These are phyloP conservation scores for Chitala chitala DNA, from an alignment of 2,113 vertebrate species.

Conservation along the genomic window DNA sequence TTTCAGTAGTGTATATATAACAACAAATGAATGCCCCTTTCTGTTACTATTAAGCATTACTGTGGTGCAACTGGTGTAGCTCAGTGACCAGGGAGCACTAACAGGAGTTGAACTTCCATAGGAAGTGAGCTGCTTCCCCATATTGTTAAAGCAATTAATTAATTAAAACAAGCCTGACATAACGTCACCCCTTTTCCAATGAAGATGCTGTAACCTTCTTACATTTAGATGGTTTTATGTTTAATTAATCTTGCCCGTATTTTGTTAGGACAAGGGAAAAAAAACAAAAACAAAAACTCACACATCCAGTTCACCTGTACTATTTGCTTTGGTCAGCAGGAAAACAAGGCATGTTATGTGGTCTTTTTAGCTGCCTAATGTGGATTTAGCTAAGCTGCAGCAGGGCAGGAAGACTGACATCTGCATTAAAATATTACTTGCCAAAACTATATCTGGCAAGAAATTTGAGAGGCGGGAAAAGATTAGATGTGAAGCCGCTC, in stretches of 20 bases:
- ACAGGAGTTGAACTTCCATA: too few species aligned
- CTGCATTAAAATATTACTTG: slow-evolving; percentile 56
- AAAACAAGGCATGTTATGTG: slow-evolving; percentile 11
- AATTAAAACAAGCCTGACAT: too few species aligned
- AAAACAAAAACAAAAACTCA: not conserved
- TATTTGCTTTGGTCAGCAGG: not conserved
- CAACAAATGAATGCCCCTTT: slow-evolving; percentile 5
- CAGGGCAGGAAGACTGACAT: slow-evolving; percentile 56
- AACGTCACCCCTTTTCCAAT: too few species aligned
- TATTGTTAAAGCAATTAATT: not conserved
- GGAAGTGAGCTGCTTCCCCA: not conserved
- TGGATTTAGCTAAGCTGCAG: slow-evolving; percentile 56
- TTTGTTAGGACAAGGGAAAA: too few species aligned
- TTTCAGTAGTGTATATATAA: slow-evolving; percentile 14
- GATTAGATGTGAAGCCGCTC: slow-evolving; percentile 70
- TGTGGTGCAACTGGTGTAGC: too few species aligned
- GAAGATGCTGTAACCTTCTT: too few species aligned
- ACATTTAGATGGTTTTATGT: too few species aligned
- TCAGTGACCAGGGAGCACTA: too few species aligned
- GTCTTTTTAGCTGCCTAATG: slow-evolving; percentile 39
- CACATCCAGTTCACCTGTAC: not conserved
- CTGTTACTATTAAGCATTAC: not conserved
- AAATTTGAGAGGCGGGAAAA: slow-evolving; percentile 61
- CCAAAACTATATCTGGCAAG: slow-evolving; percentile 66
- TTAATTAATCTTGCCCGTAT: too few species aligned